Percentiles rank a stretch among this genome's conserved stretches.
phyloP scores from a whole-genome alignment of 2,113 vertebrate species.

The Leucoraja erinaceus region DNA sequence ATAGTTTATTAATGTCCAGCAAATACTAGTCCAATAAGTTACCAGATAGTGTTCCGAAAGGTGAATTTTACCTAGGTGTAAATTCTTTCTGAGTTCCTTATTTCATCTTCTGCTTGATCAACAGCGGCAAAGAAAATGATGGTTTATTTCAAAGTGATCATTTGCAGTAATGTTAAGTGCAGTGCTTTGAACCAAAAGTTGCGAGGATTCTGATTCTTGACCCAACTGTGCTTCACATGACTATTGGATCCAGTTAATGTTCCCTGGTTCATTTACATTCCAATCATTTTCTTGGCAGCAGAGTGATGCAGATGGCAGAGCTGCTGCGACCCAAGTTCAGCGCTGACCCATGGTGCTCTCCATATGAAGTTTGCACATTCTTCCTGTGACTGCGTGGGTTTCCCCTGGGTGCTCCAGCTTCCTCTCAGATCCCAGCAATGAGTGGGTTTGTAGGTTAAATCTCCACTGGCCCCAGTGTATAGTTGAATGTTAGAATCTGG shows the following conservation, averaged over 20 bases:
- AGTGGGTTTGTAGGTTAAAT: too few species aligned
- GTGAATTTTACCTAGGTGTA: background rate
- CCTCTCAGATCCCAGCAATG: too few species aligned
- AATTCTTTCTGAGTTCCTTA: background rate
- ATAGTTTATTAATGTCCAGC: background rate
- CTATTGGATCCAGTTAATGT: background rate
- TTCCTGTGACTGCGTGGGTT: too few species aligned
- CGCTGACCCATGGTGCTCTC: too few species aligned
- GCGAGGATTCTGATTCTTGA: background rate
- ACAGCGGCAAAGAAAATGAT: background rate
- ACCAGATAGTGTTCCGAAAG: background rate
- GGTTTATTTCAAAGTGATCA: background rate
- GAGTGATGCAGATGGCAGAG: too few species aligned
- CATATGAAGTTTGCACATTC: too few species aligned
- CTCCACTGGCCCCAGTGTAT: too few species aligned
- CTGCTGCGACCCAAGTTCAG: too few species aligned
- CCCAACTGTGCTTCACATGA: too few species aligned
- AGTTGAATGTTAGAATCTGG: too few species aligned
- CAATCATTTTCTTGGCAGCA: background rate
- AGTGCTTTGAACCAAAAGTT: background rate
- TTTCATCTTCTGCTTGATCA: background rate
- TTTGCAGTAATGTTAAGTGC: background rate
- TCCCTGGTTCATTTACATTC: background rate
- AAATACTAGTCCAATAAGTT: background rate
- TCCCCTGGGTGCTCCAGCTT: too few species aligned